Evolutionary conservation across 2,888 invertebrate species (phyloP).

Genomic region (Galerucella pusilla): DNA sequence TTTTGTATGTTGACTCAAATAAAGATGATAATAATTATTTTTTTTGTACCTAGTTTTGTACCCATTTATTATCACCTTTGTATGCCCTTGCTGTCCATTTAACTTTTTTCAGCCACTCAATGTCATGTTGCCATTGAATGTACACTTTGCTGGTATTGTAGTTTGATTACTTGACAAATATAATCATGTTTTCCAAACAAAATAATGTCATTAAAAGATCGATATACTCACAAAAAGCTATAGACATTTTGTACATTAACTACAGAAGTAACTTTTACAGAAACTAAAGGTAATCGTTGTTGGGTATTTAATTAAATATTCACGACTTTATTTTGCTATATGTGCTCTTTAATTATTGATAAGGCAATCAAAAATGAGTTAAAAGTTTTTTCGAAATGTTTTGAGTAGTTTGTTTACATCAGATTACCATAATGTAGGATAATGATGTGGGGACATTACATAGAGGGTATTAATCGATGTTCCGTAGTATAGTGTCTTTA

Average conservation of each 20-base stretch:
- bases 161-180: constrained; percentile 55
- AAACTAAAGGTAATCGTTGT: not conserved
- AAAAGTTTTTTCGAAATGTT: not conserved
- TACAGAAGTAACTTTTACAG: not conserved
- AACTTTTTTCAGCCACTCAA: not conserved
- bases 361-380: constrained; percentile 8
- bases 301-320: constrained; percentile 14
- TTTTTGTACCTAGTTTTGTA: too few species aligned
- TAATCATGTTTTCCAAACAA: constrained; percentile 51
- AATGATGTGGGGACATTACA: not conserved
- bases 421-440: not conserved
- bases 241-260: not conserved
- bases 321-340: constrained; percentile 9
- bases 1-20: too few species aligned
- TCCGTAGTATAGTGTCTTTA: too few species aligned
- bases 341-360: constrained; percentile 3
- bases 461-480: not conserved
- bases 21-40: too few species aligned
- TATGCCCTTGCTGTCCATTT: too few species aligned
- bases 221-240: constrained; percentile 21
- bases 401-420: not conserved
- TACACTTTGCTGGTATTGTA: constrained; percentile 50
- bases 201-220: constrained; percentile 50
- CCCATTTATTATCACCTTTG: too few species aligned
- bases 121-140: not conserved